Conservation (phyloP, 2,797 vertebrate genomes). For the Enteromius paludinosus region DNA sequence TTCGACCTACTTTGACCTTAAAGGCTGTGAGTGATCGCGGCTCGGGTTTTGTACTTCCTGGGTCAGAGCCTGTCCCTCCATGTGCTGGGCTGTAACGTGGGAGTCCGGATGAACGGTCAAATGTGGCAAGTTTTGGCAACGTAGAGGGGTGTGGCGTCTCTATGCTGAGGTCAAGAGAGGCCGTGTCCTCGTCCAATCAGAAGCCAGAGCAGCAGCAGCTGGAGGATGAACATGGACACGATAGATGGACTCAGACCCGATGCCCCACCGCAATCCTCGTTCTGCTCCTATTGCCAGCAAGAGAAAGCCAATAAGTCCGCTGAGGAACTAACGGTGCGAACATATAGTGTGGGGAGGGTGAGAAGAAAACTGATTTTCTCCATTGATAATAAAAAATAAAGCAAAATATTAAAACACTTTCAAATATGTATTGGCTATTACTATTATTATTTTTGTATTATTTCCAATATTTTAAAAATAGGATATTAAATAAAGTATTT, state of each 20-base stretch:
- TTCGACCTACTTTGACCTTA: slow-evolving; percentile 49
- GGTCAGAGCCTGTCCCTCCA: slow-evolving; percentile 50
- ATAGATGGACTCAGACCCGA: slow-evolving; percentile 87
- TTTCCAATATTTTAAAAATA: not conserved
- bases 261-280: slow-evolving; percentile 89
- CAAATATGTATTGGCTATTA: not conserved
- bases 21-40: slow-evolving; percentile 60
- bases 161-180: slow-evolving; percentile 85
- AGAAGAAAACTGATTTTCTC: not conserved
- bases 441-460: not conserved
- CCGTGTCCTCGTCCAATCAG: slow-evolving; percentile 82
- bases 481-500: too few relatives aligned
- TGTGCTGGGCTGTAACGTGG: slow-evolving; percentile 31
- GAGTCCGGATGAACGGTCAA: slow-evolving; percentile 32
- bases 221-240: slow-evolving; percentile 84
- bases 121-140: slow-evolving; percentile 59
- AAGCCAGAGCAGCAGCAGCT: slow-evolving; percentile 89
- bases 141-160: slow-evolving; percentile 37
- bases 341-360: not conserved
- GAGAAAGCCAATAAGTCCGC: slow-evolving; percentile 26
- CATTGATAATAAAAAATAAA: not conserved
- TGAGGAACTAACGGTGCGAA: not conserved
- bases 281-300: slow-evolving; percentile 83
- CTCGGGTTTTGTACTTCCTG: slow-evolving; percentile 67
- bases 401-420: not conserved